These are phyloP conservation scores for Microcebus tavaratra DNA, from an alignment of 2,113 vertebrate genomes.

Conservation along the genomic window DNA sequence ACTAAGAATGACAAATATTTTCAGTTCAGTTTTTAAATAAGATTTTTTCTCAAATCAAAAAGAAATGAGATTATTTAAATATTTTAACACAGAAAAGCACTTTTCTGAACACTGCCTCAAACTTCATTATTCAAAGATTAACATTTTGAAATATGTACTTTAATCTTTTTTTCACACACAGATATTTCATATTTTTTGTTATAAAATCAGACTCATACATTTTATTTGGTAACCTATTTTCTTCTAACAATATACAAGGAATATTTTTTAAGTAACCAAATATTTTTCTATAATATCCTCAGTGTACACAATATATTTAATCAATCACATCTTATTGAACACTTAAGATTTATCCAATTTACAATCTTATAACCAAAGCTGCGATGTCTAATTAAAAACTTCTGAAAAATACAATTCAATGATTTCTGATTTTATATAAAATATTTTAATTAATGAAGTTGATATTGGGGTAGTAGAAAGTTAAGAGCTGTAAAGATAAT, in stretches of 20 bases:
- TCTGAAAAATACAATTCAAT: conserved; percentile 8
- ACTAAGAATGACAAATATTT: not conserved
- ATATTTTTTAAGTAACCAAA: not conserved
- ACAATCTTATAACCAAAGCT: not conserved
- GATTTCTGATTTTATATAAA: not conserved
- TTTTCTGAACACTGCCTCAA: not conserved
- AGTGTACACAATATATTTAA: not conserved
- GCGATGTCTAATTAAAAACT: not conserved
- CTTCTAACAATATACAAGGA: not conserved
- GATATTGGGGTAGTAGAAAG: not conserved
- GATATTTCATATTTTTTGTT: not conserved
- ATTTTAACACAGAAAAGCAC: not conserved
- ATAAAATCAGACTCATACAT: not conserved
- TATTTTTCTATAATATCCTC: not conserved
- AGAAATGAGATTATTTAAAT: not conserved
- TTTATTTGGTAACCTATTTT: not conserved
- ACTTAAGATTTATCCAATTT: not conserved
- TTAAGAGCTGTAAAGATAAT: conserved; percentile 10
- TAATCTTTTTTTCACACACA: not conserved
- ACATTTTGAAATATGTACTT: not conserved
- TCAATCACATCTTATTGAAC: not conserved
- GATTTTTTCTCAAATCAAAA: conserved; percentile 12
- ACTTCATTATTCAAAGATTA: not conserved
- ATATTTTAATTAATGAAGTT: conserved; percentile 19
- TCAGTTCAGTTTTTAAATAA: not conserved